phyloP scores from a whole-genome alignment of 2,113 vertebrate species.

The Poeciliopsis retropinna region DNA sequence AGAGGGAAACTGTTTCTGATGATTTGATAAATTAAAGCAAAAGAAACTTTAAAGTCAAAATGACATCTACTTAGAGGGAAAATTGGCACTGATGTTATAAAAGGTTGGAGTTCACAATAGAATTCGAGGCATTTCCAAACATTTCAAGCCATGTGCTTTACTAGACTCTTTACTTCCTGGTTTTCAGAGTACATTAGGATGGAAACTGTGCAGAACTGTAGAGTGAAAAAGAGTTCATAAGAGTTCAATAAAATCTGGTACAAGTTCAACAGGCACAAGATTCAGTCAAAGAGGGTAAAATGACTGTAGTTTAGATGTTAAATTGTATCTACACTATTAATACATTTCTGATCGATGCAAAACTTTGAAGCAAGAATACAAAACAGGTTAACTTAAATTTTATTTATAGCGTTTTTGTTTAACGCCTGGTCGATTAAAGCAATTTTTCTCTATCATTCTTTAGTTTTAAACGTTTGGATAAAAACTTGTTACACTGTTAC shows the following conservation, averaged over 20 bases:
- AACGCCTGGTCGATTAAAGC: background rate
- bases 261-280: background rate
- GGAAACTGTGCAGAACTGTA: conserved; percentile 40
- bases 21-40: conserved; percentile 4
- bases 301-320: no score
- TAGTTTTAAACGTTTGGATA: background rate
- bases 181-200: conserved; percentile 8
- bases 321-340: no score
- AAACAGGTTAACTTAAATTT: background rate
- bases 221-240: conserved; percentile 31
- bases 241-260: conserved; percentile 2
- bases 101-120: background rate
- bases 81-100: background rate
- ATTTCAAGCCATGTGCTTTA: conserved; percentile 6
- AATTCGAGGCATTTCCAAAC: background rate
- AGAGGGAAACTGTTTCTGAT: background rate
- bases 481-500: background rate
- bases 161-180: conserved; percentile 14
- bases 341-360: background rate
- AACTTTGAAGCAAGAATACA: background rate
- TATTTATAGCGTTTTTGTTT: background rate
- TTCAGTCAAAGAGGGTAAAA: no score
- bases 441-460: background rate
- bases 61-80: background rate
- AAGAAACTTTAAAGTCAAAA: background rate